Percentiles rank a stretch among this genome's conserved stretches.
These are phyloP conservation scores for Tetramorium parvispinum DNA, from an alignment of 1,140 invertebrate species.

Conservation along the genomic window DNA sequence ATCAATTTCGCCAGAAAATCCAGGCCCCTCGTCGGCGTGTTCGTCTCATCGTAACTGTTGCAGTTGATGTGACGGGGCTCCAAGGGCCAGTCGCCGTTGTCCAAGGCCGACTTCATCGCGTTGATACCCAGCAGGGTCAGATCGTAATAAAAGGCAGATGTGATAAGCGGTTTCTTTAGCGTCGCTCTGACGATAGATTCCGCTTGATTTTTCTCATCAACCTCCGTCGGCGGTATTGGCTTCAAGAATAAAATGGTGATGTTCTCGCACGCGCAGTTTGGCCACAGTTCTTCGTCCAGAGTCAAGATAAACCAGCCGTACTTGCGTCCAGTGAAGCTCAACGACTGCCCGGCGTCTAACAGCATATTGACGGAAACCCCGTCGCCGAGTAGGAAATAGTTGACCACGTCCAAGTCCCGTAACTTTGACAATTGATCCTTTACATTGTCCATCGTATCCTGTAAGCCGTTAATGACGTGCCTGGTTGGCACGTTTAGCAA, in stretches of 20 bases:
- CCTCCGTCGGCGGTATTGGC: conserved; percentile 57
- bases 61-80: conserved; percentile 90
- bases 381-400: conserved; percentile 93
- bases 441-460: conserved; percentile 85
- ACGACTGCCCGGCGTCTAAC: conserved; percentile 85
- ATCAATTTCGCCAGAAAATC: conserved; percentile 87
- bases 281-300: conserved; percentile 83
- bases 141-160: conserved; percentile 95
- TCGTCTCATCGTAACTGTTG: conserved; percentile 91
- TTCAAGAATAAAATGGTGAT: conserved; percentile 78
- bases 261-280: conserved; percentile 78
- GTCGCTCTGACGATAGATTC: neutral
- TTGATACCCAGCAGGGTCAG: conserved; percentile 90
- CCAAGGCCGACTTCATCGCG: conserved; percentile 90
- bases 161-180: conserved; percentile 75
- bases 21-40: conserved; percentile 88
- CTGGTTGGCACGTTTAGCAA: conserved; percentile 94
- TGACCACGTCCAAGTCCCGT: conserved; percentile 93
- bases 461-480: conserved; percentile 91
- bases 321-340: conserved; percentile 83
- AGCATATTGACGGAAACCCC: conserved; percentile 90
- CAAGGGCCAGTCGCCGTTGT: conserved; percentile 89
- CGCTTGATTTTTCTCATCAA: neutral
- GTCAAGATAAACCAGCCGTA: conserved; percentile 89
- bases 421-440: conserved; percentile 90